Evolutionary conservation across 2,797 vertebrate species (phyloP).

Genomic region (Valencia hispanica): DNA sequence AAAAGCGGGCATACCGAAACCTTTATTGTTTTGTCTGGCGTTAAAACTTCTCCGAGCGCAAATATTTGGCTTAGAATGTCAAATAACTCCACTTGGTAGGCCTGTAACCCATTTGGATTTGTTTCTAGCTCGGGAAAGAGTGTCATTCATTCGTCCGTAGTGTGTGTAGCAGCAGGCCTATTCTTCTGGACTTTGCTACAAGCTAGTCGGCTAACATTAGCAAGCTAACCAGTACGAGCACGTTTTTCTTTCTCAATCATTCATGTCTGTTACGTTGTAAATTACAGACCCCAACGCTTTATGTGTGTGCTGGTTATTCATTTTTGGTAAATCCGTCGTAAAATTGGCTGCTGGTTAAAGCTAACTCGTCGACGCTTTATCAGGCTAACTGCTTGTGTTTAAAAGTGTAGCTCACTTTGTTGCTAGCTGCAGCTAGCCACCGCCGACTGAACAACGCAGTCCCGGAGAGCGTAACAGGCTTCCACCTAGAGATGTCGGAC

Average conservation of each 20-base stretch:
- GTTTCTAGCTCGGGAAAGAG: slow-evolving; percentile 17
- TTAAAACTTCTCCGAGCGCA: slow-evolving; percentile 14
- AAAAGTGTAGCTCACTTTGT: slow-evolving; percentile 65
- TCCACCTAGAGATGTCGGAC: slow-evolving; percentile 85
- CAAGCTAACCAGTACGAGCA: slow-evolving; percentile 70
- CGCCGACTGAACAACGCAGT: slow-evolving; percentile 66
- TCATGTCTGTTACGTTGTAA: slow-evolving; percentile 33
- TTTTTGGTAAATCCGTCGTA: slow-evolving; percentile 8
- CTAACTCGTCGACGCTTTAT: slow-evolving; percentile 10
- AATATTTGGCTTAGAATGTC: slow-evolving; percentile 17
- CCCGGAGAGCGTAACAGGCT: slow-evolving; percentile 38
- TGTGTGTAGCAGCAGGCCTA: slow-evolving; percentile 56
- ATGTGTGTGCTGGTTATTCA: background rate
- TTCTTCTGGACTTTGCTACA: slow-evolving; percentile 76
- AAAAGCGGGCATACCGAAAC: slow-evolving; percentile 76
- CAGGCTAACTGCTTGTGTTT: slow-evolving; percentile 38
- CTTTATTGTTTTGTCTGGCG: slow-evolving; percentile 51
- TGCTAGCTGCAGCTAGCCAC: slow-evolving; percentile 74
- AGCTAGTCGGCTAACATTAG: slow-evolving; percentile 64
- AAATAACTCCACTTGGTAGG: background rate
- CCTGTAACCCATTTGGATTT: slow-evolving; percentile 1
- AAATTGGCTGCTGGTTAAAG: background rate
- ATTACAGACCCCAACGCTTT: slow-evolving; percentile 2
- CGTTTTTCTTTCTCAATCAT: slow-evolving; percentile 67
- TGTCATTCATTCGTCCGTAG: slow-evolving; percentile 66